phyloP scores from a whole-genome alignment of 2,797 vertebrate species.

The Acanthurus leucopareius region DNA sequence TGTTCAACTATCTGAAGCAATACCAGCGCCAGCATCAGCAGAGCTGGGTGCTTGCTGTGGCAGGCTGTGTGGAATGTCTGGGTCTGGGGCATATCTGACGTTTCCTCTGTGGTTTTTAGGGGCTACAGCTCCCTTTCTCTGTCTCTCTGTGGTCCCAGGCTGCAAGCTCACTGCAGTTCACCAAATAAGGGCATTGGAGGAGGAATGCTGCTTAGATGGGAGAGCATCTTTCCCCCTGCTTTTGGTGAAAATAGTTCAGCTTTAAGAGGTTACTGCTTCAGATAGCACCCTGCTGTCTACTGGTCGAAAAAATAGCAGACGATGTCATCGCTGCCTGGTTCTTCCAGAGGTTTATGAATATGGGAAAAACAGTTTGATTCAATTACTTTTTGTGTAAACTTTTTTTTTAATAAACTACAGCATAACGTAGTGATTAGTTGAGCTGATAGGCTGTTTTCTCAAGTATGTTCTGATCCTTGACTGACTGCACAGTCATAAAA shows the following conservation, averaged over 20 bases:
- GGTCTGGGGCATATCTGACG: constrained; percentile 82
- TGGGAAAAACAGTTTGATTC: neutral
- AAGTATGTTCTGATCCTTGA: neutral
- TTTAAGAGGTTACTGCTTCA: constrained; percentile 60
- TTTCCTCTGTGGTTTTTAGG: constrained; percentile 83
- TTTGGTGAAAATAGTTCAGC: constrained; percentile 74
- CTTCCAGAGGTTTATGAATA: constrained; percentile 20
- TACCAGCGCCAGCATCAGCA: constrained; percentile 33
- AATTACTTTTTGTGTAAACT: neutral
- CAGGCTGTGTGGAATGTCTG: constrained; percentile 81
- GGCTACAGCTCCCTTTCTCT: constrained; percentile 73
- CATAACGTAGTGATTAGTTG: neutral
- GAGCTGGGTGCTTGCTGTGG: constrained; percentile 66
- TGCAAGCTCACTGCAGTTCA: constrained; percentile 77
- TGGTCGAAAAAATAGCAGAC: constrained; percentile 45
- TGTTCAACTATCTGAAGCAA: constrained; percentile 16
- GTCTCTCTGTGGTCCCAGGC: constrained; percentile 71
- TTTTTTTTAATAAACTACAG: neutral
- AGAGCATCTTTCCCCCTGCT: constrained; percentile 80
- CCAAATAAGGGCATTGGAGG: constrained; percentile 89
- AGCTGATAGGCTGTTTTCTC: neutral
- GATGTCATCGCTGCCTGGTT: constrained; percentile 39
- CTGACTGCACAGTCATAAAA: neutral
- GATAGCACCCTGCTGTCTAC: constrained; percentile 60
- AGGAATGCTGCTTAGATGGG: constrained; percentile 80